These are phyloP conservation scores for Drosophila nebulosa DNA, from an alignment of 1,140 invertebrate genomes.

Conservation along the genomic window DNA sequence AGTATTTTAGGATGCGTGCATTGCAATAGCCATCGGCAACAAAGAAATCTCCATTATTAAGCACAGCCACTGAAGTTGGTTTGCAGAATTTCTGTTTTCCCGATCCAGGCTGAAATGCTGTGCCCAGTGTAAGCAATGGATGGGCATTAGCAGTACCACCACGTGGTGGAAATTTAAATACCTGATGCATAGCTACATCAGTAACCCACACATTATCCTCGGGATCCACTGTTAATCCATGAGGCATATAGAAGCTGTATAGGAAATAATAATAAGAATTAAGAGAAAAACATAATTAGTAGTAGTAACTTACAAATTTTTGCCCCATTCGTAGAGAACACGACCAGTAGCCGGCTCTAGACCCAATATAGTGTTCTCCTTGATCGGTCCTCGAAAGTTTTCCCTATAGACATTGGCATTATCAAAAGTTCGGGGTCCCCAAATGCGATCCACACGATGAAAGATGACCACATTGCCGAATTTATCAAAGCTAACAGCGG, in stretches of 20 bases:
- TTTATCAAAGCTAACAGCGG: conserved; percentile 89
- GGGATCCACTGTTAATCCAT: conserved; percentile 93
- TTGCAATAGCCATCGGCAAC: conserved; percentile 98
- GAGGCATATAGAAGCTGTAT: conserved; percentile 94
- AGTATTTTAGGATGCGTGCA: conserved; percentile 92
- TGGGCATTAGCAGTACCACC: conserved; percentile 50
- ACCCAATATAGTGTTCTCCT: conserved; percentile 87
- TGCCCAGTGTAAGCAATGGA: conserved; percentile 82
- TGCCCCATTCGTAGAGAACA: conserved; percentile 89
- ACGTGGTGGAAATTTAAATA: conserved; percentile 87
- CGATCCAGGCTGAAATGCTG: conserved; percentile 89
- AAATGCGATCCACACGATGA: conserved; percentile 89
- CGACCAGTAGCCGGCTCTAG: conserved; percentile 87
- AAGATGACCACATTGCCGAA: conserved; percentile 90
- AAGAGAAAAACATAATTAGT: no score
- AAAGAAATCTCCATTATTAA: conserved; percentile 92
- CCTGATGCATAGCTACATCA: conserved; percentile 95
- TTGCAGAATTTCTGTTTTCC: conserved; percentile 94
- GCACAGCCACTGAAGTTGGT: conserved; percentile 93
- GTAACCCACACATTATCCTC: conserved; percentile 94
- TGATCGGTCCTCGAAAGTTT: conserved; percentile 86
- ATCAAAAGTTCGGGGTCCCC: conserved; percentile 87
- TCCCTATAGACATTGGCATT: conserved; percentile 84
- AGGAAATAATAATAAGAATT: no score
- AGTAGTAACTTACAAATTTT: conserved; percentile 89